Percentiles rank a stretch among this genome's conserved stretches.
Conservation (phyloP, 64 coral and sea anemone species). For the Exaiptasia diaphana region DNA sequence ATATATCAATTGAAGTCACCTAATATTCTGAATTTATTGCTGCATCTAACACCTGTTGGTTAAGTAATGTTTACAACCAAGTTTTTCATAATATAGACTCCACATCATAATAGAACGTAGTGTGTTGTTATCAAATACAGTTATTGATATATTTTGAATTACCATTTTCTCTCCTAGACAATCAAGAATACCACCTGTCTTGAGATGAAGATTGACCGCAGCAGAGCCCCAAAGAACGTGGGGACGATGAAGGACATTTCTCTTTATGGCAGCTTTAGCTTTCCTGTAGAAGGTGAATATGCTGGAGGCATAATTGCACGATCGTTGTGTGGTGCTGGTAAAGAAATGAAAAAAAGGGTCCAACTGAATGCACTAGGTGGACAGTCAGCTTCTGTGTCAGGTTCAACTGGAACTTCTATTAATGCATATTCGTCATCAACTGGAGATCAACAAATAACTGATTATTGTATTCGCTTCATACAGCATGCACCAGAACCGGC, state of each 20-base stretch:
- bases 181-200: too few relatives aligned
- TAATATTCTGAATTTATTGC: too few relatives aligned
- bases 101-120: too few relatives aligned
- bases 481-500: slow-evolving; percentile 20
- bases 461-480: not conserved
- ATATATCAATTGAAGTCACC: too few relatives aligned
- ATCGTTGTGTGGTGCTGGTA: slow-evolving; percentile 6
- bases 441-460: not conserved
- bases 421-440: not conserved
- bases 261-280: slow-evolving; percentile 32
- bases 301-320: not conserved
- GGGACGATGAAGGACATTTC: slow-evolving; percentile 19
- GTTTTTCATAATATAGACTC: too few relatives aligned
- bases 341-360: not conserved
- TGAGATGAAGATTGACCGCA: too few relatives aligned
- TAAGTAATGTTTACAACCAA: too few relatives aligned
- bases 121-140: too few relatives aligned
- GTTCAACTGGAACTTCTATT: not conserved
- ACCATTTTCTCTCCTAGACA: too few relatives aligned
- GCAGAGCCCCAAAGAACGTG: not conserved
- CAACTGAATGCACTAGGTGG: not conserved
- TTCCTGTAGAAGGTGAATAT: slow-evolving; percentile 29
- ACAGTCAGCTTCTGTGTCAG: not conserved
- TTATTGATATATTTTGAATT: too few relatives aligned
- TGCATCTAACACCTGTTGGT: too few relatives aligned